Percentiles rank a stretch among this genome's conserved stretches.
These are phyloP conservation scores for Trissoscelio sp. DNA, from an alignment of 2,888 invertebrate species.

Conservation along the genomic window DNA sequence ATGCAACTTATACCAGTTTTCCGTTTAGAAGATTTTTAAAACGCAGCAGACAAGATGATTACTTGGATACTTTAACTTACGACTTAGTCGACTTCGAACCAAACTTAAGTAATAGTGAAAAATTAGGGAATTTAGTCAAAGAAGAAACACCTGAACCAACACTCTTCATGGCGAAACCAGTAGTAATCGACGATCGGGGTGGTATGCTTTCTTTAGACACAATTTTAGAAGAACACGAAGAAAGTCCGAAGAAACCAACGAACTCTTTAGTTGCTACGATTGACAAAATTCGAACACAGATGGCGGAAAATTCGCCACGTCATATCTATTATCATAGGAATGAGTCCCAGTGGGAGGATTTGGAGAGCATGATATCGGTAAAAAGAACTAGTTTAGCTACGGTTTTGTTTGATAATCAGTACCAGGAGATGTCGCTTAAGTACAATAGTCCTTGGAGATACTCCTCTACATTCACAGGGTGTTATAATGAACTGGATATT, in stretches of 20 bases:
- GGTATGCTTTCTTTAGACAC: slow-evolving; percentile 84
- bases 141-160: slow-evolving; percentile 73
- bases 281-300: slow-evolving; percentile 86
- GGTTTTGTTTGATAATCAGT: slow-evolving; percentile 74
- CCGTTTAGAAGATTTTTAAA: slow-evolving; percentile 71
- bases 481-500: slow-evolving; percentile 48
- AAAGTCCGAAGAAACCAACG: slow-evolving; percentile 73
- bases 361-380: slow-evolving; percentile 72
- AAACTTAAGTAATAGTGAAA: slow-evolving; percentile 65
- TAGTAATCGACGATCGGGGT: slow-evolving; percentile 85
- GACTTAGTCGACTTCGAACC: slow-evolving; percentile 82
- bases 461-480: slow-evolving; percentile 29
- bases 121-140: slow-evolving; percentile 35
- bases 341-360: slow-evolving; percentile 84
- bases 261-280: slow-evolving; percentile 87
- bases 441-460: slow-evolving; percentile 53
- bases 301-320: slow-evolving; percentile 85
- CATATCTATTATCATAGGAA: slow-evolving; percentile 85
- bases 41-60: slow-evolving; percentile 83
- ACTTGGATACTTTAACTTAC: slow-evolving; percentile 85
- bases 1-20: slow-evolving; percentile 74
- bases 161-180: slow-evolving; percentile 85
- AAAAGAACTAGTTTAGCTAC: slow-evolving; percentile 73
- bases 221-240: slow-evolving; percentile 86
- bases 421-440: slow-evolving; percentile 65